Evolutionary conservation across 2,797 vertebrate species (phyloP).

Genomic region (Artibeus jamaicensis): DNA sequence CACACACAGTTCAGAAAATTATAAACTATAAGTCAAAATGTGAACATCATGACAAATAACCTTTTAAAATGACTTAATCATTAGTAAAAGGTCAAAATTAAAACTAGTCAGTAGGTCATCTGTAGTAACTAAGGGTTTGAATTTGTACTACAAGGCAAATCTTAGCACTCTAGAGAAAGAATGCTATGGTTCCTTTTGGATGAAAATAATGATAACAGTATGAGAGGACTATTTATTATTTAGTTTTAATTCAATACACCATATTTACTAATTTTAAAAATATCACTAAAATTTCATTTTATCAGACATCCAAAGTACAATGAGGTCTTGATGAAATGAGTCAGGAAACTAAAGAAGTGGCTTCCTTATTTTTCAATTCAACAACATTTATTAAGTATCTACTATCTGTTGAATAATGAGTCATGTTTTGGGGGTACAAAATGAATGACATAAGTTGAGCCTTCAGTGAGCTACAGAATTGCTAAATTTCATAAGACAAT

Average conservation of each 20-base stretch:
- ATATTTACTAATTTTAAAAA: constrained; percentile 34
- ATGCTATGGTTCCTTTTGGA: not conserved
- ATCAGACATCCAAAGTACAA: not conserved
- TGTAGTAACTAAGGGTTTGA: constrained; percentile 20
- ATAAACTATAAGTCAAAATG: constrained; percentile 29
- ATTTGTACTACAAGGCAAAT: constrained; percentile 35
- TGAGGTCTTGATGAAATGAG: not conserved
- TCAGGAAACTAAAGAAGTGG: not conserved
- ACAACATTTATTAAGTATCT: constrained; percentile 4
- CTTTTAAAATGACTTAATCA: constrained; percentile 24
- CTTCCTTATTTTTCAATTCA: constrained; percentile 17
- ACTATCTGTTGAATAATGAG: constrained; percentile 1
- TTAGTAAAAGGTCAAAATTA: constrained; percentile 39
- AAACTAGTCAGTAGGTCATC: constrained; percentile 45
- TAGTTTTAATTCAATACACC: constrained; percentile 14
- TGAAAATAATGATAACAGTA: constrained; percentile 14
- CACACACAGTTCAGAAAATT: not conserved
- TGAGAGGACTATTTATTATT: not conserved
- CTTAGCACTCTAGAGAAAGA: not conserved
- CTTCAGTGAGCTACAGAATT: not conserved
- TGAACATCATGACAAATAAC: constrained; percentile 27
- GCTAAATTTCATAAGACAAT: constrained; percentile 14
- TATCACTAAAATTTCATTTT: constrained; percentile 42
- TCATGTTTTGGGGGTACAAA: constrained; percentile 10
- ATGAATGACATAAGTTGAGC: constrained; percentile 22